phyloP scores from a whole-genome alignment of 2,888 invertebrate genomes.

The Artemia sinica region DNA sequence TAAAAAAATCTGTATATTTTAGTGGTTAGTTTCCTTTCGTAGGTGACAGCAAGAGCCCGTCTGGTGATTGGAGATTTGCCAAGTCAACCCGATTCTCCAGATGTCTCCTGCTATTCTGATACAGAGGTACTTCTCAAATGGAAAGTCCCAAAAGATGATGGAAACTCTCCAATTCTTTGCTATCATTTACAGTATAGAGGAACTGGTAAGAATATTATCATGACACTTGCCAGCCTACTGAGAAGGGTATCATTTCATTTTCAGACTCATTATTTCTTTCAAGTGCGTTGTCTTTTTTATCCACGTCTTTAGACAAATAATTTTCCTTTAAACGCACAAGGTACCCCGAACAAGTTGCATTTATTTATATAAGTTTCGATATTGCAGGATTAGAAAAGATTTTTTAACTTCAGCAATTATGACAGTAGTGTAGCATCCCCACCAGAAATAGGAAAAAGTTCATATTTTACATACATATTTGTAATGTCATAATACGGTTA shows the following conservation, averaged over 20 bases:
- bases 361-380: no score
- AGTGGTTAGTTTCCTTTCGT: constrained; percentile 38
- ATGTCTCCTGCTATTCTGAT: constrained; percentile 59
- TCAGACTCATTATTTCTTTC: background rate
- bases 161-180: constrained; percentile 70
- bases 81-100: constrained; percentile 77
- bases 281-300: background rate
- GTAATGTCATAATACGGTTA: no score
- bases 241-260: background rate
- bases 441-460: no score
- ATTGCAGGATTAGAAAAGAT: no score
- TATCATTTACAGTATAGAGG: constrained; percentile 58
- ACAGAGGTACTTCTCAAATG: constrained; percentile 72
- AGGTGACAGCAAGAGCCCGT: constrained; percentile 53
- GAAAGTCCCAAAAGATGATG: constrained; percentile 82
- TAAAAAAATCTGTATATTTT: no score
- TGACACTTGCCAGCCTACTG: background rate
- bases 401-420: no score
- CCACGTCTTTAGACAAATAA: no score
- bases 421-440: no score
- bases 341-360: no score
- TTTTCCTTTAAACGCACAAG: no score
- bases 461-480: no score
- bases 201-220: constrained; percentile 27
- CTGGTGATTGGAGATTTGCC: constrained; percentile 61